A percentile compares a stretch with the other conserved stretches of the same genome.
Conservation (phyloP, 2,113 vertebrate genomes). For the Pterocles burchelli region DNA sequence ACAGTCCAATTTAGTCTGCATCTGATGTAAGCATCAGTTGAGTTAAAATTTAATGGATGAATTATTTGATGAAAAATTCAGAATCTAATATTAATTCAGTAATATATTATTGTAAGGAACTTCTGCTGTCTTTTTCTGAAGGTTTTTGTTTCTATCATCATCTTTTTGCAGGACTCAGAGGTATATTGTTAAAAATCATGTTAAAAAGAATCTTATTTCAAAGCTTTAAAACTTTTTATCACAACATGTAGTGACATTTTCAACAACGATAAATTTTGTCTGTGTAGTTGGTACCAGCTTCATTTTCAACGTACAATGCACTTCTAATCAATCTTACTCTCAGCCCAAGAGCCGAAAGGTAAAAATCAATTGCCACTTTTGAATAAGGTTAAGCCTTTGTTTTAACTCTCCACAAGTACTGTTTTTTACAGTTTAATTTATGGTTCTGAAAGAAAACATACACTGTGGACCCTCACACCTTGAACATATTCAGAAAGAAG, state of each 20-base stretch:
- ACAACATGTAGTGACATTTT: background rate
- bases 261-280: background rate
- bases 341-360: background rate
- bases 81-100: background rate
- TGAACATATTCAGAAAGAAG: background rate
- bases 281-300: background rate
- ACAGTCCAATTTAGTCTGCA: background rate
- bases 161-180: background rate
- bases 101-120: background rate
- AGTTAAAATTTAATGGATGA: background rate
- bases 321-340: background rate
- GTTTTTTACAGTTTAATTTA: background rate
- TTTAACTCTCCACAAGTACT: background rate
- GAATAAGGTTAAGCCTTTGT: background rate
- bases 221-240: background rate
- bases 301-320: background rate
- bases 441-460: background rate
- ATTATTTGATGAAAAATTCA: background rate
- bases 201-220: background rate
- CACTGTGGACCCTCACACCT: background rate
- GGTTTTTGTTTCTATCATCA: background rate
- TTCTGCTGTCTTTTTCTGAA: background rate
- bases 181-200: background rate
- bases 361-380: background rate
- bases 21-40: background rate